Conservation (phyloP, 2,888 invertebrate species). For the Dicycla oo region DNA sequence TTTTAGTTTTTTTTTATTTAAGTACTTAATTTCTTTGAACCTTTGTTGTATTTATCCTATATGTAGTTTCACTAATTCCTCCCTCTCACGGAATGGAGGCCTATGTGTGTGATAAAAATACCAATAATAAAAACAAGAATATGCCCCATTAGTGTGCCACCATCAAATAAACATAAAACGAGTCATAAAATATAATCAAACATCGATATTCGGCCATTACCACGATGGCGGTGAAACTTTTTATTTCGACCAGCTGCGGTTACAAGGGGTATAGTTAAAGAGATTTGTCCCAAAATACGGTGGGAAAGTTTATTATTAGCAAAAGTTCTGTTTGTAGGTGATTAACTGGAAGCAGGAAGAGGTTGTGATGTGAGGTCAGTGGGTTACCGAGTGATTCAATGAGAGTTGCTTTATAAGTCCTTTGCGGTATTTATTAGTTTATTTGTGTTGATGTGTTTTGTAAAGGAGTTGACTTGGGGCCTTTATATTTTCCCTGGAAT, state of each 20-base stretch:
- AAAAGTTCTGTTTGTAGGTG: slow-evolving; percentile 63
- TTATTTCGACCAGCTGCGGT: slow-evolving; percentile 70
- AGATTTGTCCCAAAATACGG: slow-evolving; percentile 72
- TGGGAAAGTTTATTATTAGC: slow-evolving; percentile 74
- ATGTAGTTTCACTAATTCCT: neutral
- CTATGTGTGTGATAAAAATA: neutral
- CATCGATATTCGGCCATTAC: slow-evolving; percentile 60
- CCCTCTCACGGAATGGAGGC: too few relatives aligned
- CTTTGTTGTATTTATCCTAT: neutral
- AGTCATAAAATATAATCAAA: slow-evolving; percentile 61
- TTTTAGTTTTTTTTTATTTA: too few relatives aligned
- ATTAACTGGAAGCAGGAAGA: slow-evolving; percentile 46
- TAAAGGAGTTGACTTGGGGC: neutral
- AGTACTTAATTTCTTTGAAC: neutral
- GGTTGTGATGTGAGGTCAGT: slow-evolving; percentile 27
- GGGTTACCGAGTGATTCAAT: slow-evolving; percentile 10
- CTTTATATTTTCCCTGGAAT: neutral
- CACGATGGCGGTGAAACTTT: slow-evolving; percentile 66
- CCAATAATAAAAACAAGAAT: slow-evolving; percentile 39
- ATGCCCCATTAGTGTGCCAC: slow-evolving; percentile 26
- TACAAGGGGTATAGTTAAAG: slow-evolving; percentile 65
- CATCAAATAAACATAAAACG: slow-evolving; percentile 48
- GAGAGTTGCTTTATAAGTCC: slow-evolving; percentile 3
- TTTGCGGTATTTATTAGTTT: neutral
- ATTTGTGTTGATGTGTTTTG: neutral